Conservation (phyloP, 2,888 invertebrate species). For the Hirtodrosophila histrioides region DNA sequence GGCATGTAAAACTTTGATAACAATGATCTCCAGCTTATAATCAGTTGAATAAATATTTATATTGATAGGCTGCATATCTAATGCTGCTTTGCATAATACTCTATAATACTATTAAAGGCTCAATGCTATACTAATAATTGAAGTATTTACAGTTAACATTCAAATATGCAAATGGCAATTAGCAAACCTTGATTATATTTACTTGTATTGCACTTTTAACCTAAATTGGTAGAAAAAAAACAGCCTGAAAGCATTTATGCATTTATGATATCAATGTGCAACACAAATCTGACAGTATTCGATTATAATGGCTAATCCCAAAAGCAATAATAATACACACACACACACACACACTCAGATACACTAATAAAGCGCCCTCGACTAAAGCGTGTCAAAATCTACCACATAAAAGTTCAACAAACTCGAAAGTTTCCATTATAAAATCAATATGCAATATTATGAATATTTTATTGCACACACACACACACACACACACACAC, state of each 20-base stretch:
- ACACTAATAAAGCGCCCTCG: background rate
- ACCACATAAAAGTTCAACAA: constrained; percentile 54
- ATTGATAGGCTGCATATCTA: too few species aligned
- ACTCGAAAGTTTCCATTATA: constrained; percentile 52
- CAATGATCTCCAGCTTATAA: too few species aligned
- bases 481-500: constrained; percentile 10
- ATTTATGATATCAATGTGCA: constrained; percentile 19
- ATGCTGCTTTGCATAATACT: too few species aligned
- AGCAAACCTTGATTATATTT: constrained; percentile 20
- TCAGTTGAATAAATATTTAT: too few species aligned
- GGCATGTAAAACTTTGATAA: too few species aligned
- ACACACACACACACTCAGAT: too few species aligned
- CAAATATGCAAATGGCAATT: constrained; percentile 19
- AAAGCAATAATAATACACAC: constrained; percentile 30
- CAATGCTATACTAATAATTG: background rate
- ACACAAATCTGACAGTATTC: constrained; percentile 34
- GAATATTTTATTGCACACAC: constrained; percentile 59
- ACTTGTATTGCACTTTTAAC: constrained; percentile 19
- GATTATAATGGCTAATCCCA: constrained; percentile 48
- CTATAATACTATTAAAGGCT: too few species aligned
- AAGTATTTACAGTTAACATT: background rate
- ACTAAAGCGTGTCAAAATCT: constrained; percentile 23
- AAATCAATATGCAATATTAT: constrained; percentile 69
- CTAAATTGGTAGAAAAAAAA: constrained; percentile 17
- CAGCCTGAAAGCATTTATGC: background rate